phyloP scores from a whole-genome alignment of 2,888 invertebrate genomes.

The Himalopsyche anomala region DNA sequence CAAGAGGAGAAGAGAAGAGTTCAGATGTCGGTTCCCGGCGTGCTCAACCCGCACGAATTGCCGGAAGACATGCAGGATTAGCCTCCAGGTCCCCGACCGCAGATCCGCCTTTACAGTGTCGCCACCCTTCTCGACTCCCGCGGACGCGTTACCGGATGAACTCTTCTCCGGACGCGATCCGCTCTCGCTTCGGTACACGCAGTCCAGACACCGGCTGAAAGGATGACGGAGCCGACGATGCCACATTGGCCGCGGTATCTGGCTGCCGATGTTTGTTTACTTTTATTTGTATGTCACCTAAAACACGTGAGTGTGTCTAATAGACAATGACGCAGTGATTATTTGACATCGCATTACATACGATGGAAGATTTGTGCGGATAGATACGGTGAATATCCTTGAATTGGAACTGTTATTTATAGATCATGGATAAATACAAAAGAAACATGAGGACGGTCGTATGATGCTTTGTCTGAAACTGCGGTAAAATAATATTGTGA shows the following conservation, averaged over 20 bases:
- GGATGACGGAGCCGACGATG: not conserved
- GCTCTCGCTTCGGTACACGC: not conserved
- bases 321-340: conserved; percentile 11
- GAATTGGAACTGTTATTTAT: not conserved
- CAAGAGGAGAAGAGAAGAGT: conserved; percentile 95
- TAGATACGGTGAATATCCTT: not conserved
- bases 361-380: not conserved
- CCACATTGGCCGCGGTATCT: not conserved
- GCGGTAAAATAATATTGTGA: not conserved
- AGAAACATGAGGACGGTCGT: not conserved
- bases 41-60: conserved; percentile 96
- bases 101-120: conserved; percentile 29
- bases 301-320: conserved; percentile 12
- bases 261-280: not conserved
- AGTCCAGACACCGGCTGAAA: not conserved
- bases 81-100: conserved; percentile 6
- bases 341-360: not conserved
- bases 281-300: not conserved
- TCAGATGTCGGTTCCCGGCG: conserved; percentile 96
- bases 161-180: not conserved
- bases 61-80: conserved; percentile 97
- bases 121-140: conserved; percentile 17
- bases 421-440: not conserved
- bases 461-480: not conserved
- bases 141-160: not conserved